Evolutionary conservation across 2,888 invertebrate species (phyloP).

Genomic region (Frankliniella intonsa): DNA sequence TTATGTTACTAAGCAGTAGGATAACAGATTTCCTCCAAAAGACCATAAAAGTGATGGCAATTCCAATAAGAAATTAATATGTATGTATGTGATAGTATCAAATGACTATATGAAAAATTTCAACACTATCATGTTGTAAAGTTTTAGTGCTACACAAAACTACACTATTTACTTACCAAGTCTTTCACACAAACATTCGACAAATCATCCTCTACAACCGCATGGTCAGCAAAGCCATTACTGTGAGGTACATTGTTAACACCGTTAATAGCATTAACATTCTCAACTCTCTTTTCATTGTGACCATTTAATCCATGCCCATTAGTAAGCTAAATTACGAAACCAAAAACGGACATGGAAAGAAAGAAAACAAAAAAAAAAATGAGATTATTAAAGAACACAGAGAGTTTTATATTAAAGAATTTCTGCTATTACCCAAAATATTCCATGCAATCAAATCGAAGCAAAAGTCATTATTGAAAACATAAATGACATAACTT

Average conservation of each 20-base stretch:
- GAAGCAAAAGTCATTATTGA: neutral
- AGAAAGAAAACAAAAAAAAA: neutral
- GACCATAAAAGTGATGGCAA: too few relatives aligned
- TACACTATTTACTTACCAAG: constrained; percentile 52
- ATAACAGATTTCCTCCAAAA: too few relatives aligned
- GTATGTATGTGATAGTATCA: neutral
- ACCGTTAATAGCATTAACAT: neutral
- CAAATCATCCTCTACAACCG: constrained; percentile 50
- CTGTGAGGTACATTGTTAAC: neutral
- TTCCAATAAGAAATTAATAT: too few relatives aligned
- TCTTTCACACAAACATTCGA: constrained; percentile 61
- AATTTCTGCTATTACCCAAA: neutral
- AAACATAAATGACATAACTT: neutral
- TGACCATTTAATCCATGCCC: constrained; percentile 19
- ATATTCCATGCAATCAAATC: constrained; percentile 3
- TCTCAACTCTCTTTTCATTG: neutral
- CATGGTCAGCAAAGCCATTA: constrained; percentile 9
- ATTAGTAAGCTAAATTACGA: constrained; percentile 15
- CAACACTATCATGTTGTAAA: neutral
- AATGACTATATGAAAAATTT: neutral
- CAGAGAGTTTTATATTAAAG: neutral
- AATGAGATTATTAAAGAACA: neutral
- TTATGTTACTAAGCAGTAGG: too few relatives aligned
- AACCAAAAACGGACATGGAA: constrained; percentile 23
- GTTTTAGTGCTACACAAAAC: neutral